Evolutionary conservation across 2,113 vertebrate species (phyloP).

Genomic region (Cavia aperea): DNA sequence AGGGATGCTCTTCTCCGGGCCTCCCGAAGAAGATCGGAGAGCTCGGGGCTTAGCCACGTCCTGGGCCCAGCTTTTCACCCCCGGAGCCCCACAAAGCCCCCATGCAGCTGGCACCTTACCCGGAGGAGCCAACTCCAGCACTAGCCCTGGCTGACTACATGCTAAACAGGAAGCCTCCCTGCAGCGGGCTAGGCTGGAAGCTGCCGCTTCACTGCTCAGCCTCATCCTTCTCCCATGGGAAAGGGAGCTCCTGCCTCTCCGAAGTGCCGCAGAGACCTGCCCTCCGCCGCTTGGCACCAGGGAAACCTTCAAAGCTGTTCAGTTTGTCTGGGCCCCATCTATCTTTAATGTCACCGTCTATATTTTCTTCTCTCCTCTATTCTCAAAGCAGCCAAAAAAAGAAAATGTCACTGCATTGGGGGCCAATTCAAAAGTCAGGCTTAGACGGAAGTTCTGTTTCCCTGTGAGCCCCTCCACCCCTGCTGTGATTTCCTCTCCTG

Average conservation of each 20-base stretch:
- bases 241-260: neutral
- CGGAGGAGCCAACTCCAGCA: neutral
- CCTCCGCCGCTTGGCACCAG: conserved; percentile 14
- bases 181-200: neutral
- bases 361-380: conserved; percentile 45
- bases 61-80: neutral
- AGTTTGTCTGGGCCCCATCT: conserved; percentile 48
- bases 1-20: neutral
- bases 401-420: conserved; percentile 64
- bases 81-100: neutral
- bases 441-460: neutral
- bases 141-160: neutral
- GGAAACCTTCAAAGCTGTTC: conserved; percentile 51
- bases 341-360: conserved; percentile 47
- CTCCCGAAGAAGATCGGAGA: neutral
- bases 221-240: neutral
- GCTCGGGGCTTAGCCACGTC: neutral
- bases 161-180: conserved; percentile 23
- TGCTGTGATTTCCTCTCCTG: neutral
- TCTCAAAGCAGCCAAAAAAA: conserved; percentile 59
- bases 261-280: neutral
- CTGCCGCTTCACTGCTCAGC: neutral
- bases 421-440: conserved; percentile 48
- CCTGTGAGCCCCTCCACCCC: neutral
- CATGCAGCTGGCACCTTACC: neutral